Evolutionary conservation across 2,113 vertebrate genomes (phyloP).

Genomic region (Spheniscus mendiculus): DNA sequence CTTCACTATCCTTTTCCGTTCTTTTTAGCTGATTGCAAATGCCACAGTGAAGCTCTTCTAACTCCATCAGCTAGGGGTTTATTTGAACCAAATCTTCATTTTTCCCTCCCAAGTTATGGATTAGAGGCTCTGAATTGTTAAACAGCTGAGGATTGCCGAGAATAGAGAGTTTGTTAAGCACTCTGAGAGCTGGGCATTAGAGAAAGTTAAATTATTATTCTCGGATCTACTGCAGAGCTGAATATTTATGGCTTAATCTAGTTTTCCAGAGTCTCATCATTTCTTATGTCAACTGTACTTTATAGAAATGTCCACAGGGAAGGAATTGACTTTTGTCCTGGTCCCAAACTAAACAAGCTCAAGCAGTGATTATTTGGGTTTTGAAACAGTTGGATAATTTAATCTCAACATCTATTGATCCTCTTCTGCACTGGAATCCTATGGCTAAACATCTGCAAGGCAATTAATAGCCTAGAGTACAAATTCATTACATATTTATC

Average conservation of each 20-base stretch:
- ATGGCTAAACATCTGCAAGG: slow-evolving; percentile 31
- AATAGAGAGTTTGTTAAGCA: slow-evolving; percentile 27
- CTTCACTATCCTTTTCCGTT: not conserved
- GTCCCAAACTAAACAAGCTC: slow-evolving; percentile 43
- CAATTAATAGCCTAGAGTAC: not conserved
- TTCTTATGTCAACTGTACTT: slow-evolving; percentile 46
- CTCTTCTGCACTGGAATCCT: slow-evolving; percentile 30
- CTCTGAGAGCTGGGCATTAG: slow-evolving; percentile 23
- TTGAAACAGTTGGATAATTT: slow-evolving; percentile 44
- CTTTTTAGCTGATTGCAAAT: slow-evolving; percentile 2
- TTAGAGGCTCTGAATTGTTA: slow-evolving; percentile 53
- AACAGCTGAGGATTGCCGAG: slow-evolving; percentile 25
- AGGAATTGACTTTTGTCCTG: slow-evolving; percentile 46
- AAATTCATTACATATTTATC: slow-evolving; percentile 34
- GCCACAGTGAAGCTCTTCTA: slow-evolving; percentile 1
- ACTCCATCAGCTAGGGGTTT: not conserved
- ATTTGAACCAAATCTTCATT: slow-evolving; percentile 18
- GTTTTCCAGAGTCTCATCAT: slow-evolving; percentile 52
- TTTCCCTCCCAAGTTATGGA: slow-evolving; percentile 46
- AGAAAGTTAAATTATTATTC: slow-evolving; percentile 35
- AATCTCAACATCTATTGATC: slow-evolving; percentile 48
- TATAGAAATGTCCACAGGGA: slow-evolving; percentile 40
- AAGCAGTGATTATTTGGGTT: slow-evolving; percentile 53
- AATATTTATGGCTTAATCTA: slow-evolving; percentile 58
- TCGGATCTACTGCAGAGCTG: not conserved